Base-by-base conservation (phyloP, 2,888 invertebrate species). In the Pristionchus japonicus region DNA sequence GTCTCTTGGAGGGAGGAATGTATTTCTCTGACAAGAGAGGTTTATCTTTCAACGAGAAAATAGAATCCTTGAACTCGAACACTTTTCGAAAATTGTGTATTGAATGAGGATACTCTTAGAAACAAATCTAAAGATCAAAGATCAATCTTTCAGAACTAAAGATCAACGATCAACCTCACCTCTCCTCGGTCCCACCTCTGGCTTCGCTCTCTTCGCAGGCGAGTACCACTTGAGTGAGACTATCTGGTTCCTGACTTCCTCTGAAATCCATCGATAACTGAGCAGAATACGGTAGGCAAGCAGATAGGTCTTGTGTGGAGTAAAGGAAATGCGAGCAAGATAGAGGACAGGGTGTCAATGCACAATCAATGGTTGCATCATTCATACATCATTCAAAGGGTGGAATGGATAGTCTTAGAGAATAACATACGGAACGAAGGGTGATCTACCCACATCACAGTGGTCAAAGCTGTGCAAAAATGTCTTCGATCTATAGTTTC, bases 211-310 rank as follows among this genome's bases (percentile, higher is more conserved):
- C 37, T 52, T 77, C 15, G 91, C 88, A 15, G 93, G 90, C 31
- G 89, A 89, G 86, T 70, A 93, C 91, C 90, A 93, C 52, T 92
- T 91, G 90, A 92, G 88, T 4, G 89, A 87, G 27, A 92, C 90
- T 31, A 92, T 91, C 34, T 77, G 82, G 67, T 92, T 91, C 52
- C 91, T 92, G 31, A 88, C 87, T n/a, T 90, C 80, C 61, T 92
- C 92, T 83, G n/a, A 83, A 83, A 52, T 82, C 47, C 11, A 77
- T 90, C 23, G 57, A 31, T 47, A 40, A 34, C n/a, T 43, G 67
- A 34, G 31, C n/a, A n/a, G 34, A 34, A 9, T 67, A 67, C 67
- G 67, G 67, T 67, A 34, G n/a, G n/a, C n/a, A n/a, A n/a, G n/a
- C n/a, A n/a, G n/a, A n/a, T n/a, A n/a, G n/a, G 67, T 67, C 67